Evolutionary conservation across 2,797 vertebrate genomes (phyloP).

Genomic region (Sebastes trivittatus): DNA sequence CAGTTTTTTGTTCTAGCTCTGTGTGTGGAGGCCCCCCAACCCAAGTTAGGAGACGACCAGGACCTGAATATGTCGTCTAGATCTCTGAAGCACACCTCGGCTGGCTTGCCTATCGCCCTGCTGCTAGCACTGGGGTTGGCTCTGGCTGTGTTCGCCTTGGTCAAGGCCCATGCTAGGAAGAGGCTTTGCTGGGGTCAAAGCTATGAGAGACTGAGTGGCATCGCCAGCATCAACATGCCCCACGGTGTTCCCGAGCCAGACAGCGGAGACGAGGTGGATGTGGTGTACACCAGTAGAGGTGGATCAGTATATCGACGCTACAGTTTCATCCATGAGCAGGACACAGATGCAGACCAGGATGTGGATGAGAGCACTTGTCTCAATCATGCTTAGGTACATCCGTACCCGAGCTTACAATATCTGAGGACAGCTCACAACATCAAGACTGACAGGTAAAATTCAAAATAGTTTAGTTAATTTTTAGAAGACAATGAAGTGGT

Average conservation of each 20-base stretch:
- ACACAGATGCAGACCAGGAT: conserved; percentile 65
- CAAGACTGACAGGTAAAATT: conserved; percentile 12
- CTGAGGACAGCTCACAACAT: conserved; percentile 1
- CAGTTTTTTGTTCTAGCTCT: conserved; percentile 66
- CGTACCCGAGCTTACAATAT: background rate
- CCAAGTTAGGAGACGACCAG: conserved; percentile 44
- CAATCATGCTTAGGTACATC: conserved; percentile 55
- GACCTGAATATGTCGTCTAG: conserved; percentile 55
- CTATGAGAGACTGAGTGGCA: conserved; percentile 84
- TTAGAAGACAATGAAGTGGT: conserved; percentile 7
- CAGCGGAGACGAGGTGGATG: conserved; percentile 84
- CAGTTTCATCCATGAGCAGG: conserved; percentile 77
- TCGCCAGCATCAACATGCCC: conserved; percentile 68
- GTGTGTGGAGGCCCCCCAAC: conserved; percentile 76
- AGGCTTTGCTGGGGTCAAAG: conserved; percentile 83
- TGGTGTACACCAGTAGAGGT: conserved; percentile 84
- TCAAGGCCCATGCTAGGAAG: conserved; percentile 77
- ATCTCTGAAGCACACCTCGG: conserved; percentile 66
- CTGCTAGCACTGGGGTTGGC: conserved; percentile 65
- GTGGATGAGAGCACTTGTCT: conserved; percentile 67
- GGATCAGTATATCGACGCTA: conserved; percentile 78
- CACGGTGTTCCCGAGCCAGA: conserved; percentile 79
- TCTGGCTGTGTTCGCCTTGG: conserved; percentile 69
- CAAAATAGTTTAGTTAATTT: conserved; percentile 13
- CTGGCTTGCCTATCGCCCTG: conserved; percentile 69